phyloP scores from a whole-genome alignment of 2,113 vertebrate species.

The Pandion haliaetus region DNA sequence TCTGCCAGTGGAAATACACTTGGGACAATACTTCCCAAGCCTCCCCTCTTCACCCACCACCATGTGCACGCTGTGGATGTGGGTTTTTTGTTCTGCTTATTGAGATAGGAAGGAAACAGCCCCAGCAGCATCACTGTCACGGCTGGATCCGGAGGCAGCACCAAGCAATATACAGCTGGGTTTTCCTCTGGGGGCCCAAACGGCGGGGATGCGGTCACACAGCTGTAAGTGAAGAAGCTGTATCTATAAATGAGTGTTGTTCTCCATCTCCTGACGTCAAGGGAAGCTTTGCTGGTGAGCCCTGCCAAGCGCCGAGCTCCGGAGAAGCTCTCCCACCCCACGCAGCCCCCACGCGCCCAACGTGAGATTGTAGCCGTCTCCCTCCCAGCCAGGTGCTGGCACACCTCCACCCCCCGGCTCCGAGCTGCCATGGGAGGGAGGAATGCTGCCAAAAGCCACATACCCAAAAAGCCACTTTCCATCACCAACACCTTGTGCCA shows the following conservation, averaged over 20 bases:
- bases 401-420: neutral
- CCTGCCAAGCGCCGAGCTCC: neutral
- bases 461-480: neutral
- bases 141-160: neutral
- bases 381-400: neutral
- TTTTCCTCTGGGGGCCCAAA: neutral
- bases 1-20: neutral
- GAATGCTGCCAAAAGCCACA: neutral
- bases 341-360: constrained; percentile 17
- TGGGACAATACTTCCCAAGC: neutral
- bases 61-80: neutral
- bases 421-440: neutral
- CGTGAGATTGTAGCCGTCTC: constrained; percentile 30
- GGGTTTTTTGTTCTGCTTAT: neutral
- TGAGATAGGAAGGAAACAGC: neutral
- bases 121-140: neutral
- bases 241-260: constrained; percentile 52
- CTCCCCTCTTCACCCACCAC: neutral
- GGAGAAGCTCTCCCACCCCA: constrained; percentile 16
- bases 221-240: constrained; percentile 25
- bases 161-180: neutral
- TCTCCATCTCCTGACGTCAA: constrained; percentile 44
- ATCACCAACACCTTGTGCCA: neutral
- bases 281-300: neutral
- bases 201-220: neutral